phyloP scores from a whole-genome alignment of 2,113 vertebrate genomes.

The Heptranchias perlo region DNA sequence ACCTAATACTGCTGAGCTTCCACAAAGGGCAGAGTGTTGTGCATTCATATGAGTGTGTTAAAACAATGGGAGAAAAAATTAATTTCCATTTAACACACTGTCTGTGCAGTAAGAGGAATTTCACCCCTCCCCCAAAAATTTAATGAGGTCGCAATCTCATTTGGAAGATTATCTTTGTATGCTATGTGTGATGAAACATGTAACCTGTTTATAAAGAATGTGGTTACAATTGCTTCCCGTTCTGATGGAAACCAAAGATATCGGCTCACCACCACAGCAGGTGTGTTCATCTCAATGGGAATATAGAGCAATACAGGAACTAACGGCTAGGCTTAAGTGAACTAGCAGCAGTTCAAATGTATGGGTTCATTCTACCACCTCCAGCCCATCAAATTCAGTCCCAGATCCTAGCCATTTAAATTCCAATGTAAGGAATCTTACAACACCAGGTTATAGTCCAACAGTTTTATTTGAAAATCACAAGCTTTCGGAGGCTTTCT shows the following conservation, averaged over 20 bases:
- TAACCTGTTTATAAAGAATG: slow-evolving; percentile 4
- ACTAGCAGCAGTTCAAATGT: neutral
- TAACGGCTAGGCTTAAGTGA: neutral
- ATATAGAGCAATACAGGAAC: neutral
- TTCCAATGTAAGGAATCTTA: too few species aligned
- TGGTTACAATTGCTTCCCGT: neutral
- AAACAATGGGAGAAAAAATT: neutral
- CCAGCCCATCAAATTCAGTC: neutral
- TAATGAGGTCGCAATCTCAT: neutral
- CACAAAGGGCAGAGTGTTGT: neutral
- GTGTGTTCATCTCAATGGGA: slow-evolving; percentile 5
- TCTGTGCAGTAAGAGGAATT: neutral
- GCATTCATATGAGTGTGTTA: neutral
- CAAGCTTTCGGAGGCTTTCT: too few species aligned
- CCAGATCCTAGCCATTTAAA: neutral
- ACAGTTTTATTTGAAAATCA: too few species aligned
- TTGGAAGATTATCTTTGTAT: neutral
- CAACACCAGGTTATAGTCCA: too few species aligned
- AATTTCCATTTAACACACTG: neutral
- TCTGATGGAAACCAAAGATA: slow-evolving; percentile 9
- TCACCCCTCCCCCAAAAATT: neutral
- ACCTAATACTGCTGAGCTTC: neutral
- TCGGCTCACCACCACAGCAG: neutral
- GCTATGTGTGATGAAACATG: neutral
- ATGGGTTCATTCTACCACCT: neutral